Evolutionary conservation across 2,797 vertebrate species (phyloP).

Genomic region (Cossypha caffra): DNA sequence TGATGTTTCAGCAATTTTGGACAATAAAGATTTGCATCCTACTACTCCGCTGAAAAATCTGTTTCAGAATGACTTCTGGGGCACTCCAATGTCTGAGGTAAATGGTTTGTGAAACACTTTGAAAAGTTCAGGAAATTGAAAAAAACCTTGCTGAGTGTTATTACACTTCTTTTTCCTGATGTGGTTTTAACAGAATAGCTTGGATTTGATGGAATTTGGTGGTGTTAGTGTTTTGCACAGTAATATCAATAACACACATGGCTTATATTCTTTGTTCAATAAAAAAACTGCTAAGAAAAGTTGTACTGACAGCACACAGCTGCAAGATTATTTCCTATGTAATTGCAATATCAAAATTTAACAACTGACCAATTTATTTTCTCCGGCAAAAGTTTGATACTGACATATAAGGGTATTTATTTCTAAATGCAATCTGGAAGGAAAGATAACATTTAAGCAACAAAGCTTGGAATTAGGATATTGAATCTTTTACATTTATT

Average conservation of each 20-base stretch:
- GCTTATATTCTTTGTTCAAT: not conserved
- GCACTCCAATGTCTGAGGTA: conserved; percentile 98
- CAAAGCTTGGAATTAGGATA: not conserved
- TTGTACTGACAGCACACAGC: not conserved
- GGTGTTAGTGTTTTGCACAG: not conserved
- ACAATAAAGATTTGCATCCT: conserved; percentile 97
- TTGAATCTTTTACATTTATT: not conserved
- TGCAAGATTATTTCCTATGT: no score
- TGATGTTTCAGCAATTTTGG: conserved; percentile 96
- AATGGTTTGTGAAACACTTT: not conserved
- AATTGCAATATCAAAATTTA: not conserved
- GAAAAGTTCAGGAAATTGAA: not conserved
- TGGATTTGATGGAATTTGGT: not conserved
- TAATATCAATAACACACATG: not conserved
- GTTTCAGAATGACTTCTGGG: conserved; percentile 98
- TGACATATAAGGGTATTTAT: not conserved
- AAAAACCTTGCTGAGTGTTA: not conserved
- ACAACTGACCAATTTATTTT: not conserved
- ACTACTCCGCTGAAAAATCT: conserved; percentile 90
- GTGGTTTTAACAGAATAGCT: not conserved
- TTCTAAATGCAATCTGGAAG: not conserved
- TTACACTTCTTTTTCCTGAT: not conserved
- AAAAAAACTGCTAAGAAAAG: not conserved
- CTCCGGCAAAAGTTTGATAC: not conserved
- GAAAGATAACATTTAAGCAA: not conserved